phyloP scores from a whole-genome alignment of 30 jellyfish, hydroid and myxozoan species.

The Turritopsis rubra region DNA sequence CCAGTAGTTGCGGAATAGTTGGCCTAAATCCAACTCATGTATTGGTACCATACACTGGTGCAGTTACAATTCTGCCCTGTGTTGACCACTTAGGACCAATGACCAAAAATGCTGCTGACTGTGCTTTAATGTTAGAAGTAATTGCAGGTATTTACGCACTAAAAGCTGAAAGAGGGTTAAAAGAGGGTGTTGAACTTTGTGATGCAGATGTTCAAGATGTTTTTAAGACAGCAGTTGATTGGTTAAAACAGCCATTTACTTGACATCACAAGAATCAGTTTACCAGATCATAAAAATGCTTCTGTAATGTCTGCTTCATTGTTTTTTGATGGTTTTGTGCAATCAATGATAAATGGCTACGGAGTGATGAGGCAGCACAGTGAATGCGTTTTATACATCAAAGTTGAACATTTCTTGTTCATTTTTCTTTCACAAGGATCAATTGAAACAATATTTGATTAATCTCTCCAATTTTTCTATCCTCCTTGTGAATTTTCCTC shows the following conservation, averaged over 20 bases:
- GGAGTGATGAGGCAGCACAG: background rate
- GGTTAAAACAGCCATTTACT: background rate
- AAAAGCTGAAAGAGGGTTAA: background rate
- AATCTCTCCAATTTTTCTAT: background rate
- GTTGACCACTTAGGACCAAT: constrained; percentile 25
- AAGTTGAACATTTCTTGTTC: no score
- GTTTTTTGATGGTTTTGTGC: background rate
- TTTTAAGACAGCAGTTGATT: background rate
- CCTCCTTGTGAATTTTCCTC: background rate
- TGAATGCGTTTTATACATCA: no score
- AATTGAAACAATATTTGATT: no score
- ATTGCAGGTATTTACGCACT: constrained; percentile 1
- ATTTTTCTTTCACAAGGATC: no score
- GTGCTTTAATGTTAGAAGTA: constrained; percentile 17
- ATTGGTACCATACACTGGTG: constrained; percentile 25
- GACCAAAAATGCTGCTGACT: constrained; percentile 11
- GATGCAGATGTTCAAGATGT: constrained; percentile 13
- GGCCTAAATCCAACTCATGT: constrained; percentile 24
- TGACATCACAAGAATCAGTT: background rate
- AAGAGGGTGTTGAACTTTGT: constrained; percentile 13
- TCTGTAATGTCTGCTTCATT: background rate
- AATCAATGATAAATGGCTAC: background rate
- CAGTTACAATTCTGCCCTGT: background rate
- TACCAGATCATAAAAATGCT: background rate
- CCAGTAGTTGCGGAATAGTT: constrained; percentile 18